Percentiles rank a stretch among this genome's conserved stretches.
phyloP scores from a whole-genome alignment of 2,888 invertebrate species.

The Nycteola revayana region DNA sequence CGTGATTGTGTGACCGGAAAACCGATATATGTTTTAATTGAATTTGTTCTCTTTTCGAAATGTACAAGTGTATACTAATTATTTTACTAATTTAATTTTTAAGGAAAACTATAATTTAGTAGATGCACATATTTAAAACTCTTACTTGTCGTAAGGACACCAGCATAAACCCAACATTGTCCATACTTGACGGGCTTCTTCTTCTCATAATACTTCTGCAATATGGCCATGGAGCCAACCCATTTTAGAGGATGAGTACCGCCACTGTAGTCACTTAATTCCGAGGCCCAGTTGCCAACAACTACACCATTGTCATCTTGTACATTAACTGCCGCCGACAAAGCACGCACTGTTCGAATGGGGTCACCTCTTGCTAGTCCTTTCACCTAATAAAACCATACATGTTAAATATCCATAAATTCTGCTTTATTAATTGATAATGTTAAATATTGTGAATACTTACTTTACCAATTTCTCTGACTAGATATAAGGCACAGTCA shows the following conservation, averaged over 20 bases:
- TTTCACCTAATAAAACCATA: constrained; percentile 53
- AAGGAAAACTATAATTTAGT: too few species aligned
- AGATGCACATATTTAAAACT: too few species aligned
- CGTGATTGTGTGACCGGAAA: too few species aligned
- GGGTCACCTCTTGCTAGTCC: constrained; percentile 88
- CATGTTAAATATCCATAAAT: too few species aligned
- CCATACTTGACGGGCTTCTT: constrained; percentile 95
- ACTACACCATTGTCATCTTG: constrained; percentile 93
- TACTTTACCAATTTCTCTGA: constrained; percentile 87
- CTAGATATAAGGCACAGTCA: constrained; percentile 89
- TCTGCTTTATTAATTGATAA: too few species aligned
- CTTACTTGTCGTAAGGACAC: constrained; percentile 91
- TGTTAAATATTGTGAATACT: background rate
- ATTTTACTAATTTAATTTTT: too few species aligned
- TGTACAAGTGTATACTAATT: too few species aligned
- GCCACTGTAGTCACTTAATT: constrained; percentile 91
- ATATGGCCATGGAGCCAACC: constrained; percentile 93
- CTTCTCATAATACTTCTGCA: constrained; percentile 91
- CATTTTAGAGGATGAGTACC: constrained; percentile 94
- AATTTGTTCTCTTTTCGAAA: too few species aligned
- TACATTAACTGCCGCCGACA: constrained; percentile 94
- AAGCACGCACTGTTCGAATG: constrained; percentile 87
- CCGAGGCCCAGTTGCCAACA: constrained; percentile 93
- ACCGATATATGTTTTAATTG: too few species aligned
- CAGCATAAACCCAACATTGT: constrained; percentile 98